Percentiles rank a stretch among this genome's conserved stretches.
Evolutionary conservation across 2,888 invertebrate genomes (phyloP).

Genomic region (Drosophila suboccidentalis): DNA sequence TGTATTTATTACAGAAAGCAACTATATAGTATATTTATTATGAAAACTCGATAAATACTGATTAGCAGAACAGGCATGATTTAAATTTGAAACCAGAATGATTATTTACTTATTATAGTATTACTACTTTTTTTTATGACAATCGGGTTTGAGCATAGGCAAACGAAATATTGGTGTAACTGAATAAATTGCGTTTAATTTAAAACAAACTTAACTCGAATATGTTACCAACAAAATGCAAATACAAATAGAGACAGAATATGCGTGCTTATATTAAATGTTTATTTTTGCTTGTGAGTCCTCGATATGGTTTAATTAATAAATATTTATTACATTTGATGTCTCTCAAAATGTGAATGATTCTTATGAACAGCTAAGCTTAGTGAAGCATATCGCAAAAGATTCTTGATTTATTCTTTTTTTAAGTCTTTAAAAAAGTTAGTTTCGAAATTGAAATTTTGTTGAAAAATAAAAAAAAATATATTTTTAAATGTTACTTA

Average conservation of each 20-base stretch:
- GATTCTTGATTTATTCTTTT: not conserved
- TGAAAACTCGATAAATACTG: not conserved
- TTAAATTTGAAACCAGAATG: not conserved
- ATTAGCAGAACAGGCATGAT: not conserved
- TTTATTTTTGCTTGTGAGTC: not conserved
- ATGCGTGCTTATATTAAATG: not conserved
- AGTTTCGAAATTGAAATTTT: not conserved
- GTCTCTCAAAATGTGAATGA: not conserved
- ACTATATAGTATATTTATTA: not conserved
- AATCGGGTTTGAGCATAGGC: not conserved
- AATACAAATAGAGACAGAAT: not conserved
- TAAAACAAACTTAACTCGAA: too few species aligned
- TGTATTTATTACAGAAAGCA: constrained; percentile 1
- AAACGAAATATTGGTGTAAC: not conserved
- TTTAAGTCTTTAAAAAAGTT: not conserved
- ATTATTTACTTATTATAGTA: too few species aligned
- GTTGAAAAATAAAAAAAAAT: not conserved
- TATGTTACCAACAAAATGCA: too few species aligned
- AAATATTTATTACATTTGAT: not conserved
- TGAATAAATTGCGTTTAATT: too few species aligned
- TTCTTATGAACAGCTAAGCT: not conserved
- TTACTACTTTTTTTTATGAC: not conserved
- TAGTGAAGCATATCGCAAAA: not conserved
- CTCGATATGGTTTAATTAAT: not conserved
- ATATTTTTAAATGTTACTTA: constrained; percentile 1